Base-by-base conservation (phyloP, 1,140 invertebrate species). In the Holotrichia oblita region DNA sequence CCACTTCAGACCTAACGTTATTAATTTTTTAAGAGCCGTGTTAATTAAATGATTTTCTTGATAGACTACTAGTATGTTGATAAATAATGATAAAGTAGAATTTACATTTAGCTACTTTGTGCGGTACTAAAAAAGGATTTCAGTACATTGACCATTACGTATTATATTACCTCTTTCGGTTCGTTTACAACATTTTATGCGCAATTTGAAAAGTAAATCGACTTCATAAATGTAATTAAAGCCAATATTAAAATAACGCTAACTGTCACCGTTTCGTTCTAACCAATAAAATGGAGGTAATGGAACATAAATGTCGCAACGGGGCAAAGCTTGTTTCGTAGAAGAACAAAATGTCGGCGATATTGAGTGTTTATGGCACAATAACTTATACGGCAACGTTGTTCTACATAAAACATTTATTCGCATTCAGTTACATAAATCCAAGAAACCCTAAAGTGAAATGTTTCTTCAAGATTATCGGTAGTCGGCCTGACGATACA, bases 201-300 rank as follows among this genome's bases (percentile, higher is more conserved):
- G 20, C 6, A 20, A 64, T 64, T 64, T 22, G 17, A 64, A 64
- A 3, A 64, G 61, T 64, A 27, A 22, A 64, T 64, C 17, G 61
- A 64, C 61, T 64, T 64, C 61, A 64, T 64, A 64, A 64, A 64
- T 64, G 61, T 64, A 64, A 64, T 64, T 64, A 64, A 64, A 64
- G 17, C n/a, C 17, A 64, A 64, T 64, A 64, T 64, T 64, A 64
- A 64, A 6, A 64, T 64, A 64, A 64, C 17, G 22, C 61, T 64
- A 64, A 22, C 61, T 20, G 6, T 20, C 61, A 64, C 17, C 61
- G 61, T 64, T 22, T 64, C 61, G 17, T 64, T 64, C 17, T 64
- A 22, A 6, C 61, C 24, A 64, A 64, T 64, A 64, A 64, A 64
- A 64, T 64, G 61, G 6, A 14, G 20, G 61, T 64, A 64, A 64